These are phyloP conservation scores for Oedothorax gibbosus DNA, from an alignment of 1,140 invertebrate species.

Conservation along the genomic window DNA sequence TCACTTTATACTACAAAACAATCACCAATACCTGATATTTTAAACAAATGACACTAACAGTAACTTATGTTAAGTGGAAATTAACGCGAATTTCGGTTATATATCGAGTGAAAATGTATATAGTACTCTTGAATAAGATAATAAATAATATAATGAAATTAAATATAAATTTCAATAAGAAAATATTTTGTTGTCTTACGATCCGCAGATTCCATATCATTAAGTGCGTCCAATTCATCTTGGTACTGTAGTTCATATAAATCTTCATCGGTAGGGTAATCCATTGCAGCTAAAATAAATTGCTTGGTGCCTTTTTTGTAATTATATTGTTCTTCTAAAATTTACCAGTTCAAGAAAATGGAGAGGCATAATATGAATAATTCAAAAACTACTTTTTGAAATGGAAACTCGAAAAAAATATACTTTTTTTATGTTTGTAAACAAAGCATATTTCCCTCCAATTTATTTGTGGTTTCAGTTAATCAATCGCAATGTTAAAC, in stretches of 20 bases:
- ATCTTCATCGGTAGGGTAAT: slow-evolving; percentile 47
- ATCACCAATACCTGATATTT: too few species aligned
- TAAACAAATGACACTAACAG: too few species aligned
- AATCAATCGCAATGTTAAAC: not conserved
- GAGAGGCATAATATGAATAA: not conserved
- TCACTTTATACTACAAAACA: too few species aligned
- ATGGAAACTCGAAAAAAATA: not conserved
- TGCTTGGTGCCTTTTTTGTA: too few species aligned
- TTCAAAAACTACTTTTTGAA: not conserved
- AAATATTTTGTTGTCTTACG: not conserved
- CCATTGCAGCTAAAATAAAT: not conserved
- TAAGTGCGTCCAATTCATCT: slow-evolving; percentile 44
- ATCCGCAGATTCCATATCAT: slow-evolving; percentile 24
- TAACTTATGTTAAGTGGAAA: too few species aligned
- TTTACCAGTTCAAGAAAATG: too few species aligned
- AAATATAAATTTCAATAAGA: too few species aligned
- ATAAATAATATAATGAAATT: too few species aligned
- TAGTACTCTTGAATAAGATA: too few species aligned
- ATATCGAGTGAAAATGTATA: too few species aligned
- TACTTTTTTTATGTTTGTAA: slow-evolving; percentile 6
- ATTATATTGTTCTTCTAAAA: too few species aligned
- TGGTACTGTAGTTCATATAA: slow-evolving; percentile 49
- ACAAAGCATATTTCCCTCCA: slow-evolving; percentile 51
- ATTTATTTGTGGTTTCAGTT: slow-evolving; percentile 2
- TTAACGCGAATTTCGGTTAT: too few species aligned